A percentile compares a stretch with the other conserved stretches of the same genome.
Evolutionary conservation across 2,113 vertebrate species (phyloP).

Genomic region (Amphilophus citrinellus): DNA sequence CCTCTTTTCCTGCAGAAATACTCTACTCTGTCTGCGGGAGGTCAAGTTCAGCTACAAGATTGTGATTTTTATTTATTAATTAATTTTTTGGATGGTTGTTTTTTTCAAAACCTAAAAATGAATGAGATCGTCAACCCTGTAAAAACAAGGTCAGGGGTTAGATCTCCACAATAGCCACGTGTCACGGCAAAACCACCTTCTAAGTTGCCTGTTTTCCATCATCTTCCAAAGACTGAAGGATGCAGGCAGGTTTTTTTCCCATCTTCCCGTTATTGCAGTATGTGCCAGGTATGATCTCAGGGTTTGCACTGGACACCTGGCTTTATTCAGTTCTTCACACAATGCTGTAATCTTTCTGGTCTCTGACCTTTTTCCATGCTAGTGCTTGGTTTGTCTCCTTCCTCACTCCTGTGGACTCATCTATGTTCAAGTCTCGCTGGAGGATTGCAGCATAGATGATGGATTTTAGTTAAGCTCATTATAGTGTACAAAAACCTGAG

Average conservation of each 20-base stretch:
- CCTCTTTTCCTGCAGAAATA: not conserved
- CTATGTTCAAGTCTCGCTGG: not conserved
- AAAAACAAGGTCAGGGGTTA: conserved; percentile 25
- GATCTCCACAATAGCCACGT: conserved; percentile 24
- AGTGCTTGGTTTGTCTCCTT: conserved; percentile 13
- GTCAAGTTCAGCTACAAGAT: not conserved
- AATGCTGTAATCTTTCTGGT: conserved; percentile 32
- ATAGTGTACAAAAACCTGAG: not conserved
- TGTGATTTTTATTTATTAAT: not conserved
- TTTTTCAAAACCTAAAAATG: not conserved
- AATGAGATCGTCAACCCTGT: not conserved
- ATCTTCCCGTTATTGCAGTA: conserved; percentile 12
- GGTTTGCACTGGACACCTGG: conserved; percentile 34
- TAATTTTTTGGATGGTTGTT: not conserved
- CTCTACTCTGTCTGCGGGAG: not conserved
- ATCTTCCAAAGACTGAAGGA: conserved; percentile 19
- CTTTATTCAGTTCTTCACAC: conserved; percentile 26
- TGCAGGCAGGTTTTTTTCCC: not conserved
- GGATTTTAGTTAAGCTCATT: not conserved
- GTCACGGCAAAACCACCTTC: not conserved
- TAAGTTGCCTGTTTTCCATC: conserved; percentile 32
- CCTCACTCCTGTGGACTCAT: conserved; percentile 13
- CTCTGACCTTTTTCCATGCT: conserved; percentile 56
- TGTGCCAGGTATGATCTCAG: conserved; percentile 62
- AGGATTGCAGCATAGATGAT: not conserved